Conservation (phyloP, 1,140 invertebrate genomes). For the Bombus impatiens region DNA sequence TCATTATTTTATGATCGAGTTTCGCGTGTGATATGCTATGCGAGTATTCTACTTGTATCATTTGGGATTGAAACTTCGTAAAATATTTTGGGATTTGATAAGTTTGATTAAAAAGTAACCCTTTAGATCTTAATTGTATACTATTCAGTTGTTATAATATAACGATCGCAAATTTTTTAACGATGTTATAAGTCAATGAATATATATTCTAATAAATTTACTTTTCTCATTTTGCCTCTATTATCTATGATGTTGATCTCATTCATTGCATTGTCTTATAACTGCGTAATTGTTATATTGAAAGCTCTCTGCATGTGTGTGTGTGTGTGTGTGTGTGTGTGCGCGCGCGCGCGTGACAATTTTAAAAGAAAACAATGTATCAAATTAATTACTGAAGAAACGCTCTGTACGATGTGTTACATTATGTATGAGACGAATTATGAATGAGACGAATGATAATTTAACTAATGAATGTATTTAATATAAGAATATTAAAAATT, state of each 20-base stretch:
- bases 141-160: not conserved
- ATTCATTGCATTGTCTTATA: too few species aligned
- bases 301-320: not conserved
- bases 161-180: not conserved
- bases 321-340: too few species aligned
- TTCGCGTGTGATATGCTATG: too few species aligned
- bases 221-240: too few species aligned
- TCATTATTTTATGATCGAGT: not conserved
- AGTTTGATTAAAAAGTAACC: too few species aligned
- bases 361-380: not conserved
- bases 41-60: too few species aligned
- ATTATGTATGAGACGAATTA: not conserved
- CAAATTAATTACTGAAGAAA: not conserved
- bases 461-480: not conserved
- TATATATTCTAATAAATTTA: not conserved
- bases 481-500: not conserved
- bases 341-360: too few species aligned
- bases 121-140: too few species aligned
- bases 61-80: too few species aligned
- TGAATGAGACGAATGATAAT: not conserved
- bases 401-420: not conserved
- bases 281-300: not conserved
- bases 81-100: too few species aligned
- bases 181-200: too few species aligned
- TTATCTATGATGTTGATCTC: too few species aligned